These are phyloP conservation scores for Acipenser transmontanus DNA, from an alignment of 2,797 vertebrate species.

Conservation along the genomic window DNA sequence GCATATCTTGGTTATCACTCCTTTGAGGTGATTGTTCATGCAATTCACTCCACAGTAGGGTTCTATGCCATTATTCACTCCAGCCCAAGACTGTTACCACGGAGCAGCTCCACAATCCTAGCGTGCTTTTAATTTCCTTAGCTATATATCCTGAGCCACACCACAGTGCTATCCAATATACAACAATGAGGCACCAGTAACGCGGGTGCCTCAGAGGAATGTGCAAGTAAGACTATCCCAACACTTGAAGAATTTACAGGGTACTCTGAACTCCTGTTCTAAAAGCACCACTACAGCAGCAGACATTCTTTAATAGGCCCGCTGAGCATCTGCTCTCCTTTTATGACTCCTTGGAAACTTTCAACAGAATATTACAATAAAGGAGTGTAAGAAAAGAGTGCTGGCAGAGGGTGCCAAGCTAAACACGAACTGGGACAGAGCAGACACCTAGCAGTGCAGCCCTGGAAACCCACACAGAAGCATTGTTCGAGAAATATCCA, in stretches of 20 bases:
- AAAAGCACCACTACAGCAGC: neutral
- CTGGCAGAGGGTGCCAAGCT: slow-evolving; percentile 26
- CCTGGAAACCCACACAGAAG: neutral
- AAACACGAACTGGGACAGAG: slow-evolving; percentile 28
- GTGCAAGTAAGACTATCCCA: too few species aligned
- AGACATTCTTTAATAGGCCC: neutral
- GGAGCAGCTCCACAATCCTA: too few species aligned
- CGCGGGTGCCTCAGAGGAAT: too few species aligned
- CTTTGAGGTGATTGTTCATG: too few species aligned
- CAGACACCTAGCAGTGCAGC: slow-evolving; percentile 21
- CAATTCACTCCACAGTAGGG: too few species aligned
- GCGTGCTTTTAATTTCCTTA: too few species aligned
- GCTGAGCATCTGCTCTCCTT: slow-evolving; percentile 4
- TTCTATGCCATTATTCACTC: too few species aligned
- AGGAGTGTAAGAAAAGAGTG: slow-evolving; percentile 1
- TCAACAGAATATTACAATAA: neutral
- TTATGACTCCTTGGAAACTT: neutral
- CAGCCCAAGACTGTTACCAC: too few species aligned
- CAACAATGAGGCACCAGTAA: too few species aligned
- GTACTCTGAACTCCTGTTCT: neutral
- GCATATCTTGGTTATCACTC: too few species aligned
- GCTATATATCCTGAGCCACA: too few species aligned
- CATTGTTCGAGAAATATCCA: neutral
- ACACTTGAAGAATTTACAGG: neutral
- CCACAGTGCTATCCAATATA: too few species aligned